Conservation (phyloP, 2,797 vertebrate species). For the Myotis findleyi region DNA sequence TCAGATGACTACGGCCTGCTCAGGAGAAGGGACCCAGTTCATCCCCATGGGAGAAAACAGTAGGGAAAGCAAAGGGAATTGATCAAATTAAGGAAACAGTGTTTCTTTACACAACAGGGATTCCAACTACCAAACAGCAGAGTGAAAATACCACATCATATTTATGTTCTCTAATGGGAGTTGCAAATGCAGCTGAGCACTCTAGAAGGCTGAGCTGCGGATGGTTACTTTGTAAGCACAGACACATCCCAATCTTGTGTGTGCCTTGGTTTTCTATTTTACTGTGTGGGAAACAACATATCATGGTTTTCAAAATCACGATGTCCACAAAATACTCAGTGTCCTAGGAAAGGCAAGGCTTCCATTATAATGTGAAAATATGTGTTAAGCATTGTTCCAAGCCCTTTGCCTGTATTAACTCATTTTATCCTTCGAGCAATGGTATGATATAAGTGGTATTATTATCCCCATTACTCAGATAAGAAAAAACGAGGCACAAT, state of each 20-base stretch:
- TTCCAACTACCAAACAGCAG: background rate
- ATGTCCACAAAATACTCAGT: background rate
- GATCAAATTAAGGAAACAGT: background rate
- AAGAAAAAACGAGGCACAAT: background rate
- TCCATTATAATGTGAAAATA: constrained; percentile 10
- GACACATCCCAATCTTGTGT: background rate
- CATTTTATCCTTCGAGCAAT: constrained; percentile 12
- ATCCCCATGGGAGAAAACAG: background rate
- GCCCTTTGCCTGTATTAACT: background rate
- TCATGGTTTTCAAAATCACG: constrained; percentile 8
- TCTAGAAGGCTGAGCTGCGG: background rate
- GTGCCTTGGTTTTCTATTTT: background rate
- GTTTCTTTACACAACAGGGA: constrained; percentile 40
- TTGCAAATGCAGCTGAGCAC: background rate
- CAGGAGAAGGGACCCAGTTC: background rate
- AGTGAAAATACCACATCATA: background rate
- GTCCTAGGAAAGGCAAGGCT: background rate
- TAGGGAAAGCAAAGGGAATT: background rate
- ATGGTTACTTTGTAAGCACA: background rate
- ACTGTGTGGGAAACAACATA: background rate
- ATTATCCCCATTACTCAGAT: background rate
- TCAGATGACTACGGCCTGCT: background rate
- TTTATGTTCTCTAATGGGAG: background rate
- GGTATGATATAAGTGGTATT: background rate
- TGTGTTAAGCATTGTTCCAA: background rate